phyloP scores from a whole-genome alignment of 1,140 invertebrate species.

The Trichonephila inaurata region DNA sequence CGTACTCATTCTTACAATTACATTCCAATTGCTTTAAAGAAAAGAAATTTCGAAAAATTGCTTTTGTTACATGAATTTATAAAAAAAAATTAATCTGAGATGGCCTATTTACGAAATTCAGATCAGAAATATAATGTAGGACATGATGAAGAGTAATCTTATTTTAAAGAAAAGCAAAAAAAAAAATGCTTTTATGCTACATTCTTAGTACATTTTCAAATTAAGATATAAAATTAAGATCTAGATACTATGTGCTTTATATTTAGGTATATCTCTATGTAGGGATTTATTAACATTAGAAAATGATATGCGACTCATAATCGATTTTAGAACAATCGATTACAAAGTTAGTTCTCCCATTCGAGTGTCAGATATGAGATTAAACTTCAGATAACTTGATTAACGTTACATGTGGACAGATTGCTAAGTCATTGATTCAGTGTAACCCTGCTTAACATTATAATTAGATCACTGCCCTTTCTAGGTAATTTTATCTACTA shows the following conservation, averaged over 20 bases:
- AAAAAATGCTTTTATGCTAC: too few relatives aligned
- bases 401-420: not conserved
- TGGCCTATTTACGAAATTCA: too few relatives aligned
- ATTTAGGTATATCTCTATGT: not conserved
- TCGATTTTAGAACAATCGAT: not conserved
- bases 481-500: not conserved
- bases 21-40: too few relatives aligned
- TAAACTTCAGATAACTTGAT: slow-evolving; percentile 1
- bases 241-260: not conserved
- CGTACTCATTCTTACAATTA: too few relatives aligned
- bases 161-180: too few relatives aligned
- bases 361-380: slow-evolving; percentile 12
- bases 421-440: not conserved
- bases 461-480: not conserved
- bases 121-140: too few relatives aligned
- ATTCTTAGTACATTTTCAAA: too few relatives aligned
- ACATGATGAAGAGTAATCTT: too few relatives aligned
- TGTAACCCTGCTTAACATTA: not conserved
- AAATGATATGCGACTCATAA: not conserved
- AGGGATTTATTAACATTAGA: not conserved
- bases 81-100: too few relatives aligned
- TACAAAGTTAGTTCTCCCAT: not conserved
- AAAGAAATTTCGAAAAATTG: too few relatives aligned
- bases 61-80: too few relatives aligned
- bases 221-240: too few relatives aligned